Conservation (phyloP, 2,797 vertebrate species). For the Remorina albescens region DNA sequence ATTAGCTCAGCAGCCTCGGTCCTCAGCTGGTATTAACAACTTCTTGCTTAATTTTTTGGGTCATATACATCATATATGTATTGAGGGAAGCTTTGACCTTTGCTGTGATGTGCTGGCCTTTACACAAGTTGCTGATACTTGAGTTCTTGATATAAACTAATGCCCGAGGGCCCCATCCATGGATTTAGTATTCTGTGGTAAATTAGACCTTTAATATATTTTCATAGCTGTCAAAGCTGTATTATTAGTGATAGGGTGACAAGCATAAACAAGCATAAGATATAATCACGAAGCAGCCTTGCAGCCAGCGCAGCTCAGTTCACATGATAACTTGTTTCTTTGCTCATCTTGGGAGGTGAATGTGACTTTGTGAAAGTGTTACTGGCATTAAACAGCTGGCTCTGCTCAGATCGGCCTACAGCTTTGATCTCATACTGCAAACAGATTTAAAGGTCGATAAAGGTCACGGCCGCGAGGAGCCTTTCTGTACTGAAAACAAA, state of each 20-base stretch:
- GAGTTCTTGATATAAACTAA: conserved; percentile 42
- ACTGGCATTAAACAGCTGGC: conserved; percentile 58
- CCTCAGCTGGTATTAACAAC: conserved; percentile 40
- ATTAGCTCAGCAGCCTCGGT: too few relatives aligned
- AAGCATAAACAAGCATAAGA: conserved; percentile 34
- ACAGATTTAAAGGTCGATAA: conserved; percentile 64
- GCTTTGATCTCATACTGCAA: conserved; percentile 60
- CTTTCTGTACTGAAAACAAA: conserved; percentile 53
- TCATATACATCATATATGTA: conserved; percentile 40
- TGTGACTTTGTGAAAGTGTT: conserved; percentile 43
- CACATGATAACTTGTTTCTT: conserved; percentile 23
- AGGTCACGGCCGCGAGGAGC: conserved; percentile 42
- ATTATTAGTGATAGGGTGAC: conserved; percentile 15
- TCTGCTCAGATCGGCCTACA: conserved; percentile 41
- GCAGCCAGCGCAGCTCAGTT: conserved; percentile 6
- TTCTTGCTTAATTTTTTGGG: conserved; percentile 28
- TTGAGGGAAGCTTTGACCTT: conserved; percentile 61
- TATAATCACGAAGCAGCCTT: conserved; percentile 18
- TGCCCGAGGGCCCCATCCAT: conserved; percentile 20
- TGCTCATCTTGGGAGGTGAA: conserved; percentile 31
- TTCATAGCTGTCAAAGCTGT: conserved; percentile 12
- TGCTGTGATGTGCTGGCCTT: conserved; percentile 31
- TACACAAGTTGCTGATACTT: conserved; percentile 50
- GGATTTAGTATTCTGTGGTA: background rate
- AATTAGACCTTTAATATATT: conserved; percentile 23